These are phyloP conservation scores for Asbolus verrucosus DNA, from an alignment of 1,140 invertebrate species.

Conservation along the genomic window DNA sequence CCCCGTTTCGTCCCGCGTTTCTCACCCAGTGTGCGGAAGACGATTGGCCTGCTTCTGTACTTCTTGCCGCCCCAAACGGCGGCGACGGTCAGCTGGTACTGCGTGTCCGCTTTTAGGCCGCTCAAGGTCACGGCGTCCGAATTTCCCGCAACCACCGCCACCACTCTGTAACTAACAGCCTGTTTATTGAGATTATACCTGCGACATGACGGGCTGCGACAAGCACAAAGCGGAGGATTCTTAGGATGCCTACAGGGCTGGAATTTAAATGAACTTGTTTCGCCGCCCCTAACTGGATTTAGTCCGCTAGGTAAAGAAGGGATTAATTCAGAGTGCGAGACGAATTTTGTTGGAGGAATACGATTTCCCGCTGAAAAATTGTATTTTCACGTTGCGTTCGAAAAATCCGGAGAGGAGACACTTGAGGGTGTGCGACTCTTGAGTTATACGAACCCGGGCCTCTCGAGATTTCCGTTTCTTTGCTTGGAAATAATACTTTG, in stretches of 20 bases:
- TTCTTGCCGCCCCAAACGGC: slow-evolving; percentile 83
- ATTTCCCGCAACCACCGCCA: slow-evolving; percentile 86
- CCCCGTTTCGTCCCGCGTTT: background rate
- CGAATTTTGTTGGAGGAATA: too few species aligned
- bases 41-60: slow-evolving; percentile 83
- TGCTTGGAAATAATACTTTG: too few species aligned
- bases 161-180: slow-evolving; percentile 88
- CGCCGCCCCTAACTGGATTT: background rate
- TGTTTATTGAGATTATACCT: slow-evolving; percentile 61
- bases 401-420: too few species aligned
- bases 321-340: too few species aligned
- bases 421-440: too few species aligned
- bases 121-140: slow-evolving; percentile 85
- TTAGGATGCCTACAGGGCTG: background rate
- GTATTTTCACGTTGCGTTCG: too few species aligned
- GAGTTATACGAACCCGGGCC: too few species aligned
- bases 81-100: slow-evolving; percentile 86
- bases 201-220: slow-evolving; percentile 75
- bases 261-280: background rate
- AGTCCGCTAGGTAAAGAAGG: too few species aligned
- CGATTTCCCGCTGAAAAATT: too few species aligned
- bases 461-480: too few species aligned
- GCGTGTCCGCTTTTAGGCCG: slow-evolving; percentile 83
- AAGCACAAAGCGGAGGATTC: background rate
- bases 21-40: slow-evolving; percentile 89